Evolutionary conservation across 2,888 invertebrate genomes (phyloP).

Genomic region (Caenorhabditis afra): DNA sequence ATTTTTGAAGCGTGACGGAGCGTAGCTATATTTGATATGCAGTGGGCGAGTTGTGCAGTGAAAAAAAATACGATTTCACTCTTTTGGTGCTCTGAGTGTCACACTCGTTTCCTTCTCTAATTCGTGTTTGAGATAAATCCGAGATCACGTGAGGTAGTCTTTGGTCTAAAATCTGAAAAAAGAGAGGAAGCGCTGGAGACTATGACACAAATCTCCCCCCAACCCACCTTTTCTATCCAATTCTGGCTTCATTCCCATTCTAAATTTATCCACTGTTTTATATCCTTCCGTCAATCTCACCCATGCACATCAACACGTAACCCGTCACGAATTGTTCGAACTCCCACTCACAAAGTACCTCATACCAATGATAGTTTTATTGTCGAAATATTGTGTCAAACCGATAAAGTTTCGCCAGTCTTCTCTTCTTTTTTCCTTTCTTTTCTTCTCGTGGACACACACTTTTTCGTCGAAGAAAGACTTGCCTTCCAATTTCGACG

Average conservation of each 20-base stretch:
- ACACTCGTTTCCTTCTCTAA: neutral
- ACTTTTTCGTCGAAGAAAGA: neutral
- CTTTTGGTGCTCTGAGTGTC: too few species aligned
- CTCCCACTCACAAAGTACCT: conserved; percentile 3
- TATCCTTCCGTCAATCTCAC: too few species aligned
- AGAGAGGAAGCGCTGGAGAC: neutral
- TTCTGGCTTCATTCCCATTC: conserved; percentile 39
- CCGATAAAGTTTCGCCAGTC: neutral
- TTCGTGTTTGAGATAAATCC: conserved; percentile 23
- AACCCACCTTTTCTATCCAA: conserved; percentile 31
- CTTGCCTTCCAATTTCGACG: conserved; percentile 47
- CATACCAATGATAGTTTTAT: neutral
- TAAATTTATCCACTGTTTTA: conserved; percentile 15
- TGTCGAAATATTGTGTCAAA: neutral
- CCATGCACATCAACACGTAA: too few species aligned
- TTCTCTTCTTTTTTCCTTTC: conserved; percentile 14
- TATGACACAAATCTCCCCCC: conserved; percentile 45
- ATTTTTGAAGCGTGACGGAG: too few species aligned
- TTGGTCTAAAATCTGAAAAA: neutral
- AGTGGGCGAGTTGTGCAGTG: too few species aligned
- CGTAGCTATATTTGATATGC: too few species aligned
- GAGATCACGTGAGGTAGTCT: conserved; percentile 19
- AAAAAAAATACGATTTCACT: too few species aligned
- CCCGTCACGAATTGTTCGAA: conserved; percentile 8
- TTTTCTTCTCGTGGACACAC: neutral